Evolutionary conservation across 53 echinoderm and acorn worm species (phyloP), one percentile per base, ranked within the genome.

Genomic region (Apostichopus leukothele): DNA sequence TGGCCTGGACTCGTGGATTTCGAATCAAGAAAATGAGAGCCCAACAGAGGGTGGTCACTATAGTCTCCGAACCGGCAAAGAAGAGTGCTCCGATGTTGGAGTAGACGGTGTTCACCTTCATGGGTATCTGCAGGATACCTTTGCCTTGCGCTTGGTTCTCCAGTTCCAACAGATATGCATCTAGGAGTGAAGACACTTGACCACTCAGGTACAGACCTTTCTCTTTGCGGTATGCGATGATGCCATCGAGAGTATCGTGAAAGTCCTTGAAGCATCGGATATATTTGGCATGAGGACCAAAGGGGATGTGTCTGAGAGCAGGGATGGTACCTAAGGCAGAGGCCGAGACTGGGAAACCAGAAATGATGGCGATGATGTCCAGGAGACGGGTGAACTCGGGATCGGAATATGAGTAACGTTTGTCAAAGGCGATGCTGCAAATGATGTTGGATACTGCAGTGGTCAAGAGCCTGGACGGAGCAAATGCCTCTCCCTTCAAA

Each of bases 391-490:
- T 23, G 89, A 93, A 93, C 10, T 93, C 86, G 5, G 11, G 76
- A 77, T 93, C 93, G 0, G 71, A 52, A 67, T 95, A 95, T 11
- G 75, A 66, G 63, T 91, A 95, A 22, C 90, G 91, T 60, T 73
- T 88, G 7, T 90, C 93, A 54, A 93, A 91, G 13, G 91, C 83
- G 5, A 95, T 86, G 21, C 88, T 66, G 83, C 93, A 93, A 13
- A 95, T 95, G 63, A 95, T 88, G 61, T 95, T 95, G 9, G 95
- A 91, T 16, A 93, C 71, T 11, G 90, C 91, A 55, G 76, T 84
- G 21, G 27, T 88, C 1, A 93, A 52, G 19, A 91, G 54, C 2
- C 16, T 1, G 9, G 77, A 71, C 3, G 95, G 93, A 18, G 88
- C 89, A 59, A 95, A 93, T 8, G 91, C 90, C 27, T 88, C 52